Percentiles rank a stretch among this genome's conserved stretches.
These are phyloP conservation scores for Ibidorhyncha struthersii DNA, from an alignment of 2,113 vertebrate genomes.

Conservation along the genomic window DNA sequence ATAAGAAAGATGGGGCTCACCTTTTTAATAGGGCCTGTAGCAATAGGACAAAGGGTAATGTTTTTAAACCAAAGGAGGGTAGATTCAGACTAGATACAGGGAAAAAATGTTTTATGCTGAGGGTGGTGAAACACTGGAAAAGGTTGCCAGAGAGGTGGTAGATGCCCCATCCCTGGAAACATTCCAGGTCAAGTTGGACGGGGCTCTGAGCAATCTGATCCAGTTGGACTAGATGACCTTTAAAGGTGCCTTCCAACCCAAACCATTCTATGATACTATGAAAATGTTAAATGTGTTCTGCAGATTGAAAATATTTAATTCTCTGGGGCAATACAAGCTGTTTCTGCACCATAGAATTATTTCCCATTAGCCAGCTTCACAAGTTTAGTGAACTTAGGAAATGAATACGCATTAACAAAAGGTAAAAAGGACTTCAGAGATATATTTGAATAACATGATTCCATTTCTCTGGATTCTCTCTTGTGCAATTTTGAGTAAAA, in stretches of 20 bases:
- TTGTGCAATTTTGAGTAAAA: not conserved
- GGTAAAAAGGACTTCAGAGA: not conserved
- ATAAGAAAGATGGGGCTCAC: not conserved
- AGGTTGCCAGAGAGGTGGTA: not conserved
- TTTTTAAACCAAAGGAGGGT: not conserved
- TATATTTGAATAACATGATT: not conserved
- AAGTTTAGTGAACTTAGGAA: not conserved
- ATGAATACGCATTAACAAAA: not conserved
- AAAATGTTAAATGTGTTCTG: not conserved
- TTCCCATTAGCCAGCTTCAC: not conserved
- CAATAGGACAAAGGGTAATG: not conserved
- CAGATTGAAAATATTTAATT: not conserved
- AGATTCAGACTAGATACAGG: not conserved
- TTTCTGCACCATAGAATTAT: not conserved
- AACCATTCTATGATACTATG: not conserved
- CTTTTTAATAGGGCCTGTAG: not conserved
- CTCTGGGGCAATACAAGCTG: not conserved
- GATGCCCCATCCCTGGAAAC: not conserved
- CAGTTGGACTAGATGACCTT: not conserved
- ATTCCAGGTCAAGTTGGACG: not conserved
- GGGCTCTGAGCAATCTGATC: not conserved
- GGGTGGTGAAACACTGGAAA: not conserved
- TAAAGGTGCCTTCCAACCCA: not conserved
- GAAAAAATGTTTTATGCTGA: not conserved
- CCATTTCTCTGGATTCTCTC: not conserved